phyloP scores from a whole-genome alignment of 2,797 vertebrate genomes.

The Remorina albescens region DNA sequence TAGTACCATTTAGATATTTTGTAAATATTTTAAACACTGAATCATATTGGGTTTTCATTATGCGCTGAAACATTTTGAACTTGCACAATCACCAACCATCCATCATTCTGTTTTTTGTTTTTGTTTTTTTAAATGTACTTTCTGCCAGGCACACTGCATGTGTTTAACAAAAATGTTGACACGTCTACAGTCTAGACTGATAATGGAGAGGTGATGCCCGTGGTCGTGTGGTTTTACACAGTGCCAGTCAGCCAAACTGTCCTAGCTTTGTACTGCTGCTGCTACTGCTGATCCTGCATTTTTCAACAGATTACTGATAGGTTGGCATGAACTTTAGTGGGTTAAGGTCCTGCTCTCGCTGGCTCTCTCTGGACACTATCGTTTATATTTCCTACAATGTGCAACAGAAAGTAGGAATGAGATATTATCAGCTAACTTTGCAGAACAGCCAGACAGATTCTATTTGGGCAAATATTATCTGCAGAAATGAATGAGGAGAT shows the following conservation, averaged over 20 bases:
- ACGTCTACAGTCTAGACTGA: slow-evolving; percentile 39
- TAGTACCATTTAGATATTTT: slow-evolving; percentile 70
- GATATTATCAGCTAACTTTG: slow-evolving; percentile 14
- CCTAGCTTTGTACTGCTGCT: slow-evolving; percentile 49
- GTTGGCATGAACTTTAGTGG: slow-evolving; percentile 20
- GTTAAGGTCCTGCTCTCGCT: slow-evolving; percentile 34
- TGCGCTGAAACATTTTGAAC: slow-evolving; percentile 69
- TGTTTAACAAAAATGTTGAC: slow-evolving; percentile 33
- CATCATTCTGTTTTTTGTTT: slow-evolving; percentile 11
- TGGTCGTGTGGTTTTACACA: slow-evolving; percentile 36
- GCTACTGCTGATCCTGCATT: slow-evolving; percentile 47
- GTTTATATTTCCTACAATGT: neutral
- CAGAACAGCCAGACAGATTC: slow-evolving; percentile 1
- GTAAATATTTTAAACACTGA: slow-evolving; percentile 85
- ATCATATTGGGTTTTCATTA: slow-evolving; percentile 68
- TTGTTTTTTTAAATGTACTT: slow-evolving; percentile 30
- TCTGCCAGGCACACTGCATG: slow-evolving; percentile 75
- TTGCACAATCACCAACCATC: slow-evolving; percentile 78
- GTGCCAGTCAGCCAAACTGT: slow-evolving; percentile 66
- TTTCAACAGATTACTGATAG: slow-evolving; percentile 40
- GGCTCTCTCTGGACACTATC: slow-evolving; percentile 23
- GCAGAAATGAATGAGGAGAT: slow-evolving; percentile 11
- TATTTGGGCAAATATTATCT: slow-evolving; percentile 27
- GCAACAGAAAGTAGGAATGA: slow-evolving; percentile 19
- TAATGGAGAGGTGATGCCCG: slow-evolving; percentile 5